Evolutionary conservation across 1,140 invertebrate genomes (phyloP).

Genomic region (Saxidomus purpurata): DNA sequence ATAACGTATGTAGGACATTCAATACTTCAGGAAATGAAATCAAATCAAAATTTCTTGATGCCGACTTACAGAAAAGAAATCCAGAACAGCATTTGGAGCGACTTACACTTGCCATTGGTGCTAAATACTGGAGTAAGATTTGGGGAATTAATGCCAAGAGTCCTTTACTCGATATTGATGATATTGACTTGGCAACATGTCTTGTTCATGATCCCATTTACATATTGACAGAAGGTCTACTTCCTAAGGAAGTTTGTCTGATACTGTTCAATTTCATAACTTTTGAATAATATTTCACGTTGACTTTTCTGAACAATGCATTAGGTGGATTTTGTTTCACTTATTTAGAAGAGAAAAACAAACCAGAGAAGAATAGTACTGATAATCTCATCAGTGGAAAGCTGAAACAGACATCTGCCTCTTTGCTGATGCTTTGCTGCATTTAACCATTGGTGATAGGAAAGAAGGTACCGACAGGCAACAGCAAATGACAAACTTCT

Average conservation of each 20-base stretch:
- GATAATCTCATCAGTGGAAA: not conserved
- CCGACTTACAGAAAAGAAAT: not conserved
- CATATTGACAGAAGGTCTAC: conserved; percentile 39
- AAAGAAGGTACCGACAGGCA: not conserved
- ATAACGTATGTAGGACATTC: conserved; percentile 8
- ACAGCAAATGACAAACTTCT: conserved; percentile 34
- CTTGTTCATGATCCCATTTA: conserved; percentile 49
- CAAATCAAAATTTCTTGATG: not conserved
- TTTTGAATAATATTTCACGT: conserved; percentile 11
- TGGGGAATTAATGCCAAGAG: conserved; percentile 30
- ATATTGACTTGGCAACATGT: conserved; percentile 23
- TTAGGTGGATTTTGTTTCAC: conserved; percentile 8
- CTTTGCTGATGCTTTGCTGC: conserved; percentile 15
- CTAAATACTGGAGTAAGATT: conserved; percentile 33
- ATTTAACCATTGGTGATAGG: conserved; percentile 28
- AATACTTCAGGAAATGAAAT: not conserved
- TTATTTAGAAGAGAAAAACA: conserved; percentile 17
- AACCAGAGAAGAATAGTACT: conserved; percentile 7
- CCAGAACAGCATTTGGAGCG: not conserved
- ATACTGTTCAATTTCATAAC: not conserved
- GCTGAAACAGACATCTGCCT: conserved; percentile 24
- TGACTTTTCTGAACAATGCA: conserved; percentile 6
- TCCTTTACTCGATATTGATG: not conserved
- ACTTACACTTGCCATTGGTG: not conserved
- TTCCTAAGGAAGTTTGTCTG: conserved; percentile 23